Evolutionary conservation across 2,113 vertebrate species (phyloP), one percentile per base, ranked within the genome.

Genomic region (Catharus fuscescens): DNA sequence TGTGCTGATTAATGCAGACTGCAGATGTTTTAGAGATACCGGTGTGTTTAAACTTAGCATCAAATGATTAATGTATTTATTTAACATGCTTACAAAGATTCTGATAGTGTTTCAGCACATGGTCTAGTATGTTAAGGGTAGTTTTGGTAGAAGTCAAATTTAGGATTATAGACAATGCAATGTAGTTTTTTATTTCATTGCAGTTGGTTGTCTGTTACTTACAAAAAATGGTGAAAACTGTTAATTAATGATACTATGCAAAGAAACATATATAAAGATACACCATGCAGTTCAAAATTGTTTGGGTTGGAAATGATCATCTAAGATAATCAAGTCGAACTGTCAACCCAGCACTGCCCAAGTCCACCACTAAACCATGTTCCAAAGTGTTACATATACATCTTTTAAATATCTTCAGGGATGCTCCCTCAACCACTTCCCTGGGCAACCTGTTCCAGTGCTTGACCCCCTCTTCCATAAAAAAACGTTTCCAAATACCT

Each of bases 11-110:
- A 84, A 81, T 95, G 91, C 67, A 54, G 90, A 65, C 70, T 96
- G 94, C 95, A 97, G 97, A 97, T 98, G 97, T 97, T 97, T 91
- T 81, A 65, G 93, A 94, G 89, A 66, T 91, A 84, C 36, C 6
- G 5, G n/a, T 80, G 53, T 70, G 56, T 88, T 96, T 95, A 88
- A 93, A 93, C 76, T 80, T 86, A n/a, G 60, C 47, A 64, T 78
- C 42, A 34, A 25, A 80, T 67, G 65, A 90, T 88, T 78, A 92
- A 84, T 94, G 48, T n/a, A 47, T 88, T 93, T 81, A 88, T 96
- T 96, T 79, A 79, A 92, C 1, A 0, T 71, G 71, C 48, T 48
- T 90, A 11, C 47, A 15, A 38, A 29, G 56, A 34, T 48, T 83
- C 60, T 74, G 56, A 29, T 80, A 47, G 42, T 16, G 23, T 73